Conservation (phyloP, 1,140 invertebrate genomes). For the Rhynchophorus ferrugineus region DNA sequence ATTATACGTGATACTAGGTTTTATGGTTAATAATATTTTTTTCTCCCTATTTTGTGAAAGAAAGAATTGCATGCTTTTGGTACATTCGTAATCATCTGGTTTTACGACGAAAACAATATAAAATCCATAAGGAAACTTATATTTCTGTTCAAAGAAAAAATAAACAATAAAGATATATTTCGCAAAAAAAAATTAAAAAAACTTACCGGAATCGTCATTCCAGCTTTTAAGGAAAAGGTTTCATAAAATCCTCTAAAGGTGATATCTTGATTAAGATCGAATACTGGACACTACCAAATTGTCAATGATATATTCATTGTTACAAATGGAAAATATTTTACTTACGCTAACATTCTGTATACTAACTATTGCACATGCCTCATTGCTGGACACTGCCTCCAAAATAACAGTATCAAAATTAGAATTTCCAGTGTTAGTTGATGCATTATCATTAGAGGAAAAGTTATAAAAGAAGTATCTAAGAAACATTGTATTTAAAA, state of each 20-base stretch:
- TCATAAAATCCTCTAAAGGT: constrained; percentile 63
- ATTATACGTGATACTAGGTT: constrained; percentile 50
- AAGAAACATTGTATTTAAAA: constrained; percentile 7
- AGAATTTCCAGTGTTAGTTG: constrained; percentile 36
- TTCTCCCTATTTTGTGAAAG: constrained; percentile 44
- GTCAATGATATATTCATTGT: no score
- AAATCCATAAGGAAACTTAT: constrained; percentile 62
- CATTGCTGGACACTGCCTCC: constrained; percentile 55
- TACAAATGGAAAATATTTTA: no score
- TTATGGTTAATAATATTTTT: constrained; percentile 47
- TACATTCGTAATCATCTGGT: constrained; percentile 64
- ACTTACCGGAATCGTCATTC: constrained; percentile 61
- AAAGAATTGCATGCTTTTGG: constrained; percentile 34
- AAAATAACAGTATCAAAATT: constrained; percentile 55
- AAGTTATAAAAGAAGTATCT: constrained; percentile 42
- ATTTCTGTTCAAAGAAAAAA: constrained; percentile 54
- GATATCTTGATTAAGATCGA: constrained; percentile 64
- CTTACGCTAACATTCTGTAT: constrained; percentile 66
- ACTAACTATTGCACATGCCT: constrained; percentile 61
- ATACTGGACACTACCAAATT: constrained; percentile 73
- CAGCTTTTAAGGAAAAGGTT: constrained; percentile 63
- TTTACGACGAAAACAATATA: constrained; percentile 78
- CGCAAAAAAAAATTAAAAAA: not conserved
- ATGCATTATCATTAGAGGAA: constrained; percentile 43
- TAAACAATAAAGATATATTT: constrained; percentile 2